Conservation (phyloP, 2,113 vertebrate species). For the Micronycteris hirsuta region DNA sequence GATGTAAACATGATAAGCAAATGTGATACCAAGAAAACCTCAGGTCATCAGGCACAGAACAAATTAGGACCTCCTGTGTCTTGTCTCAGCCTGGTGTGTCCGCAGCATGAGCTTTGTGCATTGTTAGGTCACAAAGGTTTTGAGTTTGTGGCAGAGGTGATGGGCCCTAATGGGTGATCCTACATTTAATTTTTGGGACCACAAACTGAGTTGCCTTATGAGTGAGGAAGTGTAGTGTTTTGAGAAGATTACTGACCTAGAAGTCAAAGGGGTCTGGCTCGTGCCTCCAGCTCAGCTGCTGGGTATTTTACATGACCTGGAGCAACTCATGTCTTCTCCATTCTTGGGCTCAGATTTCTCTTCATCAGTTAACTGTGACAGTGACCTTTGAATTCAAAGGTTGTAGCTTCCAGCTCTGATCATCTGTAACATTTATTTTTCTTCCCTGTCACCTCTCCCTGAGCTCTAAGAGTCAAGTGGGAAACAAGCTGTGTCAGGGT, state of each 20-base stretch:
- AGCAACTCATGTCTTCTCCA: neutral
- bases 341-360: neutral
- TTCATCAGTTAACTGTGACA: neutral
- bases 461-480: neutral
- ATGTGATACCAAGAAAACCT: neutral
- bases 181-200: neutral
- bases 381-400: neutral
- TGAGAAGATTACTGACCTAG: neutral
- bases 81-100: neutral
- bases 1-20: neutral
- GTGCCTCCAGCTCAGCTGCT: neutral
- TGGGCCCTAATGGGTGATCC: neutral
- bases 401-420: neutral
- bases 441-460: neutral
- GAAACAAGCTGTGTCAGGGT: neutral
- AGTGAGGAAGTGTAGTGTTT: neutral
- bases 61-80: neutral
- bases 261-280: neutral
- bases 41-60: neutral
- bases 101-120: neutral
- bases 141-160: neutral
- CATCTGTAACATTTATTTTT: neutral
- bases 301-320: neutral
- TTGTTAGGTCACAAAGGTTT: neutral
- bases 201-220: neutral